Percentiles rank a stretch among this genome's conserved stretches.
phyloP scores from a whole-genome alignment of 2,888 invertebrate species.

The Megaustenia siamemsis region DNA sequence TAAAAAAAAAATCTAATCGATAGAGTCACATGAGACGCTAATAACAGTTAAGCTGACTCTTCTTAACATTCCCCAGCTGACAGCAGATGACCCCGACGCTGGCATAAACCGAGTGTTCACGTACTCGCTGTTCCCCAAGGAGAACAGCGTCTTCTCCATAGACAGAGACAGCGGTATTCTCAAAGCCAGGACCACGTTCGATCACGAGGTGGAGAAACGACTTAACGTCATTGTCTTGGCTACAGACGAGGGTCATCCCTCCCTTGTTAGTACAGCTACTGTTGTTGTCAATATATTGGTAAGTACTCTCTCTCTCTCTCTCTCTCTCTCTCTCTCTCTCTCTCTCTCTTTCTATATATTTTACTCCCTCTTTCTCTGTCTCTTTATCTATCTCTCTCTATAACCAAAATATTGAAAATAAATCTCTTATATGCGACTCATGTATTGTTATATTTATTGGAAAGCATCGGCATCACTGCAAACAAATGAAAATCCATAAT shows the following conservation, averaged over 20 bases:
- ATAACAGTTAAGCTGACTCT: too few species aligned
- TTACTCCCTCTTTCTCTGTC: too few species aligned
- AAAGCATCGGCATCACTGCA: too few species aligned
- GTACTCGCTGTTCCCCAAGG: constrained; percentile 83
- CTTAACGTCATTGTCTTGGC: constrained; percentile 96
- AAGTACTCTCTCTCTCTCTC: neutral
- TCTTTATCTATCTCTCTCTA: too few species aligned
- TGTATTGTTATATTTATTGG: too few species aligned
- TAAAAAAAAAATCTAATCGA: too few species aligned
- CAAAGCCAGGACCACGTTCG: constrained; percentile 90
- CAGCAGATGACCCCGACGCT: constrained; percentile 86
- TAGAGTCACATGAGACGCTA: too few species aligned
- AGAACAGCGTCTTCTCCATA: constrained; percentile 91
- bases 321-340: too few species aligned
- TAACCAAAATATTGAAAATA: too few species aligned
- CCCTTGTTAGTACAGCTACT: constrained; percentile 87
- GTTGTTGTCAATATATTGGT: constrained; percentile 90
- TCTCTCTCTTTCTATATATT: too few species aligned
- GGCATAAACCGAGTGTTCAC: constrained; percentile 70
- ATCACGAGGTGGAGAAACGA: constrained; percentile 91
- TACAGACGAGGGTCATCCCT: constrained; percentile 85
- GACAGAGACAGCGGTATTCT: constrained; percentile 91
- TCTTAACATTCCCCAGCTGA: constrained; percentile 54
- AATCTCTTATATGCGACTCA: too few species aligned
- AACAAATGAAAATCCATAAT: too few species aligned